Base-by-base conservation (phyloP, 2,113 vertebrate species). In the Ciconia stormi region DNA sequence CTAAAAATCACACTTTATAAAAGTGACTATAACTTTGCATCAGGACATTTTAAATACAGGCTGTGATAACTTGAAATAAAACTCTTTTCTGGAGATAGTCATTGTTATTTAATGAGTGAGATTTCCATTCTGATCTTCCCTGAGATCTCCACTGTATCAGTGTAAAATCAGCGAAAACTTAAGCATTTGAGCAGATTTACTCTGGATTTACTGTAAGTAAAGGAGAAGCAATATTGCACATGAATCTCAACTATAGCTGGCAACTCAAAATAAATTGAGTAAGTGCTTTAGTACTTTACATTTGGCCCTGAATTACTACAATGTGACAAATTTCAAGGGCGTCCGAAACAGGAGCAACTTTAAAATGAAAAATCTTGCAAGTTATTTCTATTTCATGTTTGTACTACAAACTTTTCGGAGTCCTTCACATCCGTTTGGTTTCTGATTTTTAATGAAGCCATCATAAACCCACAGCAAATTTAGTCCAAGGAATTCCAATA, bases 391-490 rank as follows among this genome's bases (percentile, higher is more conserved):
- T 61, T 90, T 59, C 11, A 2, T 55, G 17, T 44, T 66, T 32
- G 32, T 56, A 11, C 56, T 66, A 38, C 42, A 85, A 72, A 71
- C 52, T 46, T 69, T 69, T 71, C 2, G 0, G 50, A 63, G 84
- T 32, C 82, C 47, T 95, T 80, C 86, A 79, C 76, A 74, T 91
- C 73, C 42, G 1, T 62, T 90, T 82, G 87, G 91, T 62, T 95
- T 94, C 85, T 84, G 76, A 78, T 93, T 95, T 93, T 95, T 95
- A 94, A 95, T 67, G 94, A 96, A 93, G 63, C 86, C 25, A 2
- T 93, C 81, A 59, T 38, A 86, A 90, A 82, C 52, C 70, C 89
- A 29, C 72, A 91, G 89, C 79, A 36, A 94, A 79, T 82, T 63
- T 71, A 89, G 59, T 65, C 66, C 59, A 52, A 96, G 70, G 82